A percentile compares a stretch with the other conserved stretches of the same genome.
phyloP scores from a whole-genome alignment of 2,113 vertebrate genomes.

The Lonchura striata region DNA sequence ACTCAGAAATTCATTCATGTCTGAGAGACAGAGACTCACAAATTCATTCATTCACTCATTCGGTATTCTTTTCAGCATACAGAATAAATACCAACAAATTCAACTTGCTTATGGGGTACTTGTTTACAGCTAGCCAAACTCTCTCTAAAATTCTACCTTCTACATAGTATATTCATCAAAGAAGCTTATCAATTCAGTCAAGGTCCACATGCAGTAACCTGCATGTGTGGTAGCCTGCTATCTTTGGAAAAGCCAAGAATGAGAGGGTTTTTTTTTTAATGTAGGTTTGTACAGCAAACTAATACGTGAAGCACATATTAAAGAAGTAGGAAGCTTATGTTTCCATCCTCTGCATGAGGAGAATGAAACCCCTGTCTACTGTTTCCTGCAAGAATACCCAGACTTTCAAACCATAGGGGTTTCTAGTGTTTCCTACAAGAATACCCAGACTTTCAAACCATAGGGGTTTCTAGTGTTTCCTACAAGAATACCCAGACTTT shows the following conservation, averaged over 20 bases:
- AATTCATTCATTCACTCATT: background rate
- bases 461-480: background rate
- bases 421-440: too few species aligned
- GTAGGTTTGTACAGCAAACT: background rate
- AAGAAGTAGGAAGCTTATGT: background rate
- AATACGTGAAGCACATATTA: background rate
- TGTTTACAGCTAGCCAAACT: background rate
- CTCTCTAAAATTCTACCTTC: background rate
- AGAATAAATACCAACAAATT: background rate
- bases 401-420: too few species aligned
- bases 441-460: background rate
- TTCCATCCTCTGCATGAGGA: background rate
- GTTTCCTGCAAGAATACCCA: background rate
- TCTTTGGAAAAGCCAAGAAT: background rate
- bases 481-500: background rate
- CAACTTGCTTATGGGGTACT: background rate
- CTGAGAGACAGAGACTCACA: background rate
- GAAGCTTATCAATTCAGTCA: background rate
- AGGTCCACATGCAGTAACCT: background rate
- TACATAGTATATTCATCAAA: background rate
- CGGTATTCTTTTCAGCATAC: background rate
- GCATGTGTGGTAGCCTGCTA: background rate
- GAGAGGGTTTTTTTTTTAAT: background rate
- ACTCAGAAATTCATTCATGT: background rate
- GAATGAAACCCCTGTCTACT: background rate